Percentiles rank a stretch among this genome's conserved stretches.
Conservation (phyloP, 2,888 invertebrate genomes). For the Patella caerulea region DNA sequence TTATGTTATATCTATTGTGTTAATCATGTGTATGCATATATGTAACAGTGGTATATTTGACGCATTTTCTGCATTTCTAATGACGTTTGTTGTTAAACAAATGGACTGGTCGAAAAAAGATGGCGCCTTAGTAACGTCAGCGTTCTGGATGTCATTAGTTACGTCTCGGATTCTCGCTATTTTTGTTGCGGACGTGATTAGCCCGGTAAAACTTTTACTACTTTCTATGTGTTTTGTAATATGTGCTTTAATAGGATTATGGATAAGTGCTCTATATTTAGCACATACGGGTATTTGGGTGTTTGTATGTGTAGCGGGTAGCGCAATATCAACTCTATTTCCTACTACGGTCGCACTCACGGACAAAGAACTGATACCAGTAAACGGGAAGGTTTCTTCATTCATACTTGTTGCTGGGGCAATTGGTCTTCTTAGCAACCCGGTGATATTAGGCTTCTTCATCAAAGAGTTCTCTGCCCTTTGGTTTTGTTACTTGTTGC, state of each 20-base stretch:
- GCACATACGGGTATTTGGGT: neutral
- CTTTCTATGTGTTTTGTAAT: neutral
- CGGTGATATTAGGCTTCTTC: neutral
- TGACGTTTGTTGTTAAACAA: neutral
- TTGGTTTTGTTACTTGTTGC: neutral
- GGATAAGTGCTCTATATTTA: neutral
- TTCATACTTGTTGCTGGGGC: neutral
- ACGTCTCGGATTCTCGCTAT: neutral
- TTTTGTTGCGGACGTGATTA: neutral
- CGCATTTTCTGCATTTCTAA: neutral
- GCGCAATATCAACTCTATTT: neutral
- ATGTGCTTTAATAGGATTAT: neutral
- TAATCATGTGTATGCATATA: neutral
- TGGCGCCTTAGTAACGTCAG: neutral
- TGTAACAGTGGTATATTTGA: neutral
- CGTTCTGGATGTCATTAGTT: neutral
- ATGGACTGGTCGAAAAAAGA: neutral
- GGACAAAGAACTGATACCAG: neutral
- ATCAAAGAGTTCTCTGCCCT: slow-evolving; percentile 5
- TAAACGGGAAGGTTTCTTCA: neutral
- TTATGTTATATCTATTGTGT: neutral
- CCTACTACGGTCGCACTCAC: neutral
- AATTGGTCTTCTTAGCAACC: neutral
- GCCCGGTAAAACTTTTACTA: neutral
- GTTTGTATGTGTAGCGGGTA: neutral